Evolutionary conservation across 2,113 vertebrate species (phyloP).

Genomic region (Lipophrys pholis): DNA sequence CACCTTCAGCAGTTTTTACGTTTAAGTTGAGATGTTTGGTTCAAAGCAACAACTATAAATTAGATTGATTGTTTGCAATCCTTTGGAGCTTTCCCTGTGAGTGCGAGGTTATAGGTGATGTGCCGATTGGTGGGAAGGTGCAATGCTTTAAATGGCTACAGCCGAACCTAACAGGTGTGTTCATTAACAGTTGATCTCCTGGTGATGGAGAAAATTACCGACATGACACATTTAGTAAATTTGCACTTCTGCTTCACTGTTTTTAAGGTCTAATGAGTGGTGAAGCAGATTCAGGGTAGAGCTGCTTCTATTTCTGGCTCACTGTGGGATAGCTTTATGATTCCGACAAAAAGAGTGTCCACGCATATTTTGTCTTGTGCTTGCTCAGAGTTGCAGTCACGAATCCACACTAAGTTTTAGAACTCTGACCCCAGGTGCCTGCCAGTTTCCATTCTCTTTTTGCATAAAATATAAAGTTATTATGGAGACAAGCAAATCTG

Average conservation of each 20-base stretch:
- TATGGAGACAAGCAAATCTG: constrained; percentile 6
- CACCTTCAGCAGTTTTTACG: not conserved
- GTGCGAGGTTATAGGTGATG: not conserved
- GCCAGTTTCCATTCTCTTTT: constrained; percentile 10
- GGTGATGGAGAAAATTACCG: too few species aligned
- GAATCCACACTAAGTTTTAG: not conserved
- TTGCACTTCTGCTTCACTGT: not conserved
- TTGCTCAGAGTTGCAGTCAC: not conserved
- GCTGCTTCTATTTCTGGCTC: not conserved
- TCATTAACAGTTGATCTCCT: too few species aligned
- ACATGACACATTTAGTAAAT: not conserved
- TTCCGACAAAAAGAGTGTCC: not conserved
- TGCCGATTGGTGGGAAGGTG: not conserved
- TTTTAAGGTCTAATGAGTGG: not conserved
- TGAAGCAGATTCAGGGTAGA: not conserved
- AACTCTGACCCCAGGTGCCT: not conserved
- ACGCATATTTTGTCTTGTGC: not conserved
- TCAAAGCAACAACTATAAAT: not conserved
- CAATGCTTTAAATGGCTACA: not conserved
- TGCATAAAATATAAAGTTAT: constrained; percentile 14
- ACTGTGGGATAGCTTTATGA: not conserved
- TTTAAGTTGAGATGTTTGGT: not conserved
- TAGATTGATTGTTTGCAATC: not conserved
- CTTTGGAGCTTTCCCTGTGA: not conserved
- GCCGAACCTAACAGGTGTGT: too few species aligned